Percentiles rank a stretch among this genome's conserved stretches.
phyloP scores from a whole-genome alignment of 2,113 vertebrate genomes.

The Sisor rabdophorus region DNA sequence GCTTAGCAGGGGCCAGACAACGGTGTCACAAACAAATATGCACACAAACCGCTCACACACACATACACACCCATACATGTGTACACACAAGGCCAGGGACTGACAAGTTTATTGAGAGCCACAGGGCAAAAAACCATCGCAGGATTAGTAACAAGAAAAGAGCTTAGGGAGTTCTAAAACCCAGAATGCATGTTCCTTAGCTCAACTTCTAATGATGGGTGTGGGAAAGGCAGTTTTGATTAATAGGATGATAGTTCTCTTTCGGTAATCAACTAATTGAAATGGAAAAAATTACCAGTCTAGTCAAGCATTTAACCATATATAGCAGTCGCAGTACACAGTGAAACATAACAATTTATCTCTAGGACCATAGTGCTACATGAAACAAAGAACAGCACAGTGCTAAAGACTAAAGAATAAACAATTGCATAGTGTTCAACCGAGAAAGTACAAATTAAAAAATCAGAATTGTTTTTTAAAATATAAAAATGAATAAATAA shows the following conservation, averaged over 20 bases:
- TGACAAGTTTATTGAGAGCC: constrained; percentile 54
- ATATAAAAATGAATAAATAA: no score
- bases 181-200: constrained; percentile 28
- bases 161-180: constrained; percentile 31
- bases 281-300: constrained; percentile 25
- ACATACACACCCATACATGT: neutral
- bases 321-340: no score
- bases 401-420: no score
- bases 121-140: constrained; percentile 37
- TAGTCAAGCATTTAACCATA: no score
- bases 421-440: no score
- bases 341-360: no score
- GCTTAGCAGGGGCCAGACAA: constrained; percentile 38
- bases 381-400: no score
- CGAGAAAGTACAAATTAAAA: no score
- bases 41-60: neutral
- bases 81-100: constrained; percentile 17
- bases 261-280: constrained; percentile 17
- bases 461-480: no score
- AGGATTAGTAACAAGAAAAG: constrained; percentile 32
- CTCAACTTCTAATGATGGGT: constrained; percentile 44
- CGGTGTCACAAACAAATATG: constrained; percentile 33
- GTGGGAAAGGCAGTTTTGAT: constrained; percentile 38
- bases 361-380: no score
- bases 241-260: constrained; percentile 16